These are phyloP conservation scores for Bufo gargarizans DNA, from an alignment of 2,113 vertebrate genomes.

Conservation along the genomic window DNA sequence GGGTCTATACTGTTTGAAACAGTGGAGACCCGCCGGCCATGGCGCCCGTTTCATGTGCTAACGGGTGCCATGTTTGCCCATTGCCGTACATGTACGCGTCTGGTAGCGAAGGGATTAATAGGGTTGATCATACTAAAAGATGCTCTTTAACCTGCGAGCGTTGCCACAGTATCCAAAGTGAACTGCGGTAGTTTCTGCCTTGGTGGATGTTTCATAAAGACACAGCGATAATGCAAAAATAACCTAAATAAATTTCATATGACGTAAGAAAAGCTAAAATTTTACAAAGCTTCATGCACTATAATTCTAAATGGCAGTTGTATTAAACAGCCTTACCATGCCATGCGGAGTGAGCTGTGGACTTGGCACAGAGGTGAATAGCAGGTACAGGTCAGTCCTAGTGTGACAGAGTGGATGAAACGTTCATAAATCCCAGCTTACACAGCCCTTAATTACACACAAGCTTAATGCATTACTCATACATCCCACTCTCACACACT, in stretches of 20 bases:
- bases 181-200: too few relatives aligned
- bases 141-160: too few relatives aligned
- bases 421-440: conserved; percentile 31
- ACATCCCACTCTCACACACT: background rate
- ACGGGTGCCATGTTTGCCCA: too few relatives aligned
- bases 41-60: too few relatives aligned
- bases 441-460: conserved; percentile 23
- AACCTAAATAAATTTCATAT: too few relatives aligned
- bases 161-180: too few relatives aligned
- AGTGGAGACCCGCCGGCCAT: too few relatives aligned
- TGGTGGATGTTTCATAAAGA: background rate
- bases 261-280: background rate
- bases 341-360: background rate
- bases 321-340: background rate
- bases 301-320: background rate
- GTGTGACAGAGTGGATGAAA: conserved; percentile 20
- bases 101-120: too few relatives aligned
- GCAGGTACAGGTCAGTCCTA: conserved; percentile 35
- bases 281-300: background rate
- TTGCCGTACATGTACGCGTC: too few relatives aligned
- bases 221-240: background rate
- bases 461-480: background rate
- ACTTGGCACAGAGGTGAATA: conserved; percentile 10
- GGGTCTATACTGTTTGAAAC: too few relatives aligned
- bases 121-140: too few relatives aligned